Conservation (phyloP, 2,888 invertebrate genomes). For the Mesorhabditis belari region DNA sequence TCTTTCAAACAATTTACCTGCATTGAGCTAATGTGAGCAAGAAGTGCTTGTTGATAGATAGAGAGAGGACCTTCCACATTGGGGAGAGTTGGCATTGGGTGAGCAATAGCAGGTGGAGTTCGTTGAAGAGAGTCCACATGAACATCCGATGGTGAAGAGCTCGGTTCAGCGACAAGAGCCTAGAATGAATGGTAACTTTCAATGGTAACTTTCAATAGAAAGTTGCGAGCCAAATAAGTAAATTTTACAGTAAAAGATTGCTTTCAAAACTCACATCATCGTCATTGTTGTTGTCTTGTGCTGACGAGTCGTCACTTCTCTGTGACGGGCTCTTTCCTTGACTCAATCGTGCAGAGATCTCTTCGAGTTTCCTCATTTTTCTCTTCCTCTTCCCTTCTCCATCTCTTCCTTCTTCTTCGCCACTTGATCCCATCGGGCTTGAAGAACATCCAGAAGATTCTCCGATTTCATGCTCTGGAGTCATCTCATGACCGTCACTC, state of each 20-base stretch:
- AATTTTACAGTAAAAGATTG: not conserved
- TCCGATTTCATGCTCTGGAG: constrained; percentile 3
- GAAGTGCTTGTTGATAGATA: not conserved
- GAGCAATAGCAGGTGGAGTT: not conserved
- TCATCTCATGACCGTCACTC: not conserved
- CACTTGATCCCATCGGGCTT: not conserved
- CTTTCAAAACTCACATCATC: constrained; percentile 12
- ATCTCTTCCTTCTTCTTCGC: constrained; percentile 3
- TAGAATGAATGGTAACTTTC: not conserved
- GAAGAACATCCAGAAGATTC: not conserved
- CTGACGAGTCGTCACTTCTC: constrained; percentile 12
- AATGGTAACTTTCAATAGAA: not conserved
- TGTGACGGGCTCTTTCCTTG: constrained; percentile 28
- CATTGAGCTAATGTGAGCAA: not conserved
- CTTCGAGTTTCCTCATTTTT: constrained; percentile 73
- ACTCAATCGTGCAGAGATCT: constrained; percentile 32
- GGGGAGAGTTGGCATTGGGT: not conserved
- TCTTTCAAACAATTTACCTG: too few species aligned
- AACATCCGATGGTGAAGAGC: not conserved
- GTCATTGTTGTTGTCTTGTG: constrained; percentile 18
- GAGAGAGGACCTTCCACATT: not conserved
- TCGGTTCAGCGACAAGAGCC: not conserved
- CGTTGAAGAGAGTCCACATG: not conserved
- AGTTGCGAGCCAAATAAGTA: not conserved
- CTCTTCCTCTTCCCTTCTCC: constrained; percentile 66